Conservation (phyloP, 2,797 vertebrate genomes). For the Macroramphosus scolopax region DNA sequence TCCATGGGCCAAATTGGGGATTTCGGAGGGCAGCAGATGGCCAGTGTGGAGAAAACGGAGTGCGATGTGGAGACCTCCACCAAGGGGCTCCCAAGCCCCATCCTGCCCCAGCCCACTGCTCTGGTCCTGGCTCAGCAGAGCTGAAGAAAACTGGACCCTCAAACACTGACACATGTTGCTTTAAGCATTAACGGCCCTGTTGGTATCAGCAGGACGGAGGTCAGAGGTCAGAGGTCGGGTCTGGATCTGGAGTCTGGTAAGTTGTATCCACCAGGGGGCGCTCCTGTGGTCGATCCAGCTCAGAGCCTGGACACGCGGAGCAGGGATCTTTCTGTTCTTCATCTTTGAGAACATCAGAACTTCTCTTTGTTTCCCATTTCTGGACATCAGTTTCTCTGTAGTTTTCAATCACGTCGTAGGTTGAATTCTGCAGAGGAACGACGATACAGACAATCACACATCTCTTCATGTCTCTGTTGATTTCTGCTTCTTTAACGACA, state of each 20-base stretch:
- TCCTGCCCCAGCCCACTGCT: slow-evolving; percentile 16
- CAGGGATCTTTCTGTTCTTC: slow-evolving; percentile 16
- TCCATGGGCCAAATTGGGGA: slow-evolving; percentile 1
- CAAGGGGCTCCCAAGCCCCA: slow-evolving; percentile 33
- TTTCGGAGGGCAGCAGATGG: background rate
- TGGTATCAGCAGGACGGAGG: background rate
- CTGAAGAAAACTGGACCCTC: slow-evolving; percentile 33
- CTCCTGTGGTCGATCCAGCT: background rate
- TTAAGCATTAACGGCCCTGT: background rate
- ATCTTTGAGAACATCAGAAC: slow-evolving; percentile 9
- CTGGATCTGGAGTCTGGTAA: slow-evolving; percentile 2
- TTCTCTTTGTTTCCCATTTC: slow-evolving; percentile 4
- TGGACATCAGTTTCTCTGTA: background rate
- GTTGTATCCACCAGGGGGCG: background rate
- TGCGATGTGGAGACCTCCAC: slow-evolving; percentile 31
- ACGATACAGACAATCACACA: slow-evolving; percentile 52
- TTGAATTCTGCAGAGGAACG: slow-evolving; percentile 15
- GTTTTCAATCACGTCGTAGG: slow-evolving; percentile 3
- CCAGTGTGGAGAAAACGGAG: slow-evolving; percentile 25
- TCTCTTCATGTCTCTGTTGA: slow-evolving; percentile 7
- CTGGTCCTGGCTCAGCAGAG: slow-evolving; percentile 42
- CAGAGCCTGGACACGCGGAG: slow-evolving; percentile 6
- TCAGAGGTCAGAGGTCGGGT: background rate
- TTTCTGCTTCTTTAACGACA: slow-evolving; percentile 14
- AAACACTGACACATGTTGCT: slow-evolving; percentile 25